Conservation (phyloP, 1,140 invertebrate genomes). For the Drosophila fuyamai region DNA sequence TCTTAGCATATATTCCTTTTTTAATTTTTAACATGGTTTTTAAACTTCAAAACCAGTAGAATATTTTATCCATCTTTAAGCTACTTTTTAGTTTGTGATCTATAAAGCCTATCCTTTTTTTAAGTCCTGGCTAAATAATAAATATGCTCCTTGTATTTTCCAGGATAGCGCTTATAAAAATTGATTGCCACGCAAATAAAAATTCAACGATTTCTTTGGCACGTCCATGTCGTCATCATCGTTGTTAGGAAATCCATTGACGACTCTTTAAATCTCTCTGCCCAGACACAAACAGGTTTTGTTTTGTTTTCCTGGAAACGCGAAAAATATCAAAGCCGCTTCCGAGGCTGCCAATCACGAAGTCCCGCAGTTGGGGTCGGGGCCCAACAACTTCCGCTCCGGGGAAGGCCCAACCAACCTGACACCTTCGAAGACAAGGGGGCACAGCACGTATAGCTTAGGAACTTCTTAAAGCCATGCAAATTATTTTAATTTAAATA, state of each 20-base stretch:
- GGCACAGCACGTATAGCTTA: neutral
- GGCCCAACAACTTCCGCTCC: slow-evolving; percentile 28
- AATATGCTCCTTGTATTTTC: slow-evolving; percentile 10
- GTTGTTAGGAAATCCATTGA: slow-evolving; percentile 56
- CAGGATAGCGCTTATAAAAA: slow-evolving; percentile 43
- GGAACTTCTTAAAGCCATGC: neutral
- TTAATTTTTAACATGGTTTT: no score
- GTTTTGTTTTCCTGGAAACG: slow-evolving; percentile 24
- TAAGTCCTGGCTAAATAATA: neutral
- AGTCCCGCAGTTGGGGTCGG: slow-evolving; percentile 17
- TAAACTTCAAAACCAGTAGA: no score
- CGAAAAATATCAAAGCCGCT: slow-evolving; percentile 48
- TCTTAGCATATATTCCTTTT: no score
- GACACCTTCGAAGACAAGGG: slow-evolving; percentile 10
- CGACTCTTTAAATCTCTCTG: slow-evolving; percentile 40
- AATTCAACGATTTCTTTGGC: slow-evolving; percentile 41
- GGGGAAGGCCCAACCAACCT: neutral
- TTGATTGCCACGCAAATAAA: slow-evolving; percentile 54
- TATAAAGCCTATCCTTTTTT: neutral
- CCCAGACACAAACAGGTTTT: slow-evolving; percentile 28
- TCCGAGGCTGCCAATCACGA: slow-evolving; percentile 43
- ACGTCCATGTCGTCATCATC: slow-evolving; percentile 49
- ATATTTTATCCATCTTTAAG: no score
- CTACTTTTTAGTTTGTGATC: neutral
- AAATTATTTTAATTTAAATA: neutral